Conservation (phyloP, 53 echinoderm and acorn worm genomes). For the Stichopus horrens region DNA sequence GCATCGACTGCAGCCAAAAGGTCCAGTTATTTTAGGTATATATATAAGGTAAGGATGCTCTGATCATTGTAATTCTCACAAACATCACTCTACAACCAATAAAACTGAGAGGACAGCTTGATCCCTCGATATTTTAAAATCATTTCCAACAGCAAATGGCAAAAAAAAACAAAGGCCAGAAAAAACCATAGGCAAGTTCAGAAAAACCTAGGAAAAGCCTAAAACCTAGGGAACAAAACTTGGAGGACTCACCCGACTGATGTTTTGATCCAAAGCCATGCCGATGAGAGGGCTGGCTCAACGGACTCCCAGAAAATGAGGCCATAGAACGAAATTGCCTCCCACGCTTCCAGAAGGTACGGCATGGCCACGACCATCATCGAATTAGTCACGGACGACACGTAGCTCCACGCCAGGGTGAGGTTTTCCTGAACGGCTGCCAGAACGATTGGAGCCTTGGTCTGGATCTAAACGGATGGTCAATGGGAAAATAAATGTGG, state of each 20-base stretch:
- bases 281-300: slow-evolving; percentile 36
- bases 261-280: slow-evolving; percentile 45
- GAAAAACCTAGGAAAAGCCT: not conserved
- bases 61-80: no score
- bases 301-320: slow-evolving; percentile 40
- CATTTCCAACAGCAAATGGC: no score
- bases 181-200: no score
- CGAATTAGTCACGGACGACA: not conserved
- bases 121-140: no score
- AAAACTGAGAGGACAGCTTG: no score
- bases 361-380: slow-evolving; percentile 14
- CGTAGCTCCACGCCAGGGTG: not conserved
- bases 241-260: slow-evolving; percentile 37
- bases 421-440: slow-evolving; percentile 29
- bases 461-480: slow-evolving; percentile 6
- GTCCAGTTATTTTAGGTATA: no score
- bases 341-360: slow-evolving; percentile 24
- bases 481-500: no score
- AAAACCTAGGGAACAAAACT: not conserved
- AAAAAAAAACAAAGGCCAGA: no score
- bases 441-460: slow-evolving; percentile 29
- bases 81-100: no score
- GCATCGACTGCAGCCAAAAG: no score
- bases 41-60: no score
- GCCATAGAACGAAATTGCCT: slow-evolving; percentile 26